Base-by-base conservation (phyloP, 37 sponge, comb jelly and placozoan genomes). In the Haliclona indistincta region DNA sequence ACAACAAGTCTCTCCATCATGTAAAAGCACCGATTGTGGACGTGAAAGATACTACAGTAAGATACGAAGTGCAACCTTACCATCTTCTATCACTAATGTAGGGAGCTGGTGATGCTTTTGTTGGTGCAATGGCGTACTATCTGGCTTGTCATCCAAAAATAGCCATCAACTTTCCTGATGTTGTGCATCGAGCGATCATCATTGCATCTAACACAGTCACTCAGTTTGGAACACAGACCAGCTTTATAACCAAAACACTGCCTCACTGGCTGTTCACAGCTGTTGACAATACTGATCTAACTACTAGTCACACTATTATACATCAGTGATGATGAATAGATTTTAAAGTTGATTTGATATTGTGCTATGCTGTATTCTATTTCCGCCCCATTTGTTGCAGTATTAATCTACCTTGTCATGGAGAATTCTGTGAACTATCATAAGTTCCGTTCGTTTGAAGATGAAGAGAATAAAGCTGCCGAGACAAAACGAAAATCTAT, bases 101-200 rank as follows among this genome's bases (percentile, higher is more conserved):
- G 95, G 99, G 99, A 54, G 99, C 99, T 64, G 99, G 99, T 47
- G 99, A 98, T 88, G 96, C 99, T 20, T 98, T 98, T 88, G 89
- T 98, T 7, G 99, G 99, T 26, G 88, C 96, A 23, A 70, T 98
- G 55, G 90, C 94, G 2, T 93, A 68, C 66, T 93, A 80, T 67
- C 70, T 98, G 25, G 88, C 99, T 35, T 77, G 81, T 34, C 40
- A 37, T 25, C 22, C 36, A 39, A 55, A 68, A 1, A n/a, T n/a
- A n/a, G 39, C 32, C n/a, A 51, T 84, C 10, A 22, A 80, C 6
- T 72, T 98, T 54, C 41, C 42, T 1, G 91, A 89, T 8, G 78
- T 84, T 52, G 38, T 98, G 32, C 74, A 44, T 58, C 77, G 88
- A 44, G 45, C 94, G 34, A 72, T 78, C 23, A 32, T 60, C 36